These are phyloP conservation scores for Odontophorus gujanensis DNA, from an alignment of 2,113 vertebrate species.

Conservation along the genomic window DNA sequence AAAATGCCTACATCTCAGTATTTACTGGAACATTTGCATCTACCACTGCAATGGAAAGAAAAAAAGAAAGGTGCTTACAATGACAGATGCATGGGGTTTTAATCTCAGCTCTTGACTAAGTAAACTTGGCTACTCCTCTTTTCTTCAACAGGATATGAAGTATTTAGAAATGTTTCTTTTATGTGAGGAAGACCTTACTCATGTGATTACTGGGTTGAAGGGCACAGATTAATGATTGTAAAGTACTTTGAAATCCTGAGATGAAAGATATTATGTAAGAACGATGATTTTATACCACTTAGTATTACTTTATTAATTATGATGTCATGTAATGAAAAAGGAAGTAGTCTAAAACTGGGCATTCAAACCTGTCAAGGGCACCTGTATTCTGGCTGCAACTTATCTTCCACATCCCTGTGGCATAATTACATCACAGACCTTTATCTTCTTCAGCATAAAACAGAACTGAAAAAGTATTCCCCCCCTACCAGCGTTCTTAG, in stretches of 20 bases:
- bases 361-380: not conserved
- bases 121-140: not conserved
- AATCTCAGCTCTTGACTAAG: not conserved
- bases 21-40: not conserved
- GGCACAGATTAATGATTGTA: conserved; percentile 11
- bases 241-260: conserved; percentile 51
- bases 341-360: not conserved
- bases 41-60: not conserved
- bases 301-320: not conserved
- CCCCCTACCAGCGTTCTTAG: accelerated
- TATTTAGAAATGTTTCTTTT: conserved; percentile 22
- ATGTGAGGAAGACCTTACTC: conserved; percentile 24
- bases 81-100: not conserved
- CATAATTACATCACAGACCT: not conserved
- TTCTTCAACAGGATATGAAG: not conserved
- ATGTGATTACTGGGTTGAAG: conserved; percentile 47
- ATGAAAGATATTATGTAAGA: conserved; percentile 36
- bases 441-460: not conserved
- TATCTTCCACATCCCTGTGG: not conserved
- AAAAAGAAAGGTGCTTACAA: not conserved
- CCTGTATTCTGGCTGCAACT: not conserved
- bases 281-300: conserved; percentile 17
- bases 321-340: not conserved
- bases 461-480: not conserved
- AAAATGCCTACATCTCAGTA: not conserved